A percentile compares a stretch with the other conserved stretches of the same genome.
Conservation (phyloP, 2,113 vertebrate genomes). For the Ctenomys sociabilis region DNA sequence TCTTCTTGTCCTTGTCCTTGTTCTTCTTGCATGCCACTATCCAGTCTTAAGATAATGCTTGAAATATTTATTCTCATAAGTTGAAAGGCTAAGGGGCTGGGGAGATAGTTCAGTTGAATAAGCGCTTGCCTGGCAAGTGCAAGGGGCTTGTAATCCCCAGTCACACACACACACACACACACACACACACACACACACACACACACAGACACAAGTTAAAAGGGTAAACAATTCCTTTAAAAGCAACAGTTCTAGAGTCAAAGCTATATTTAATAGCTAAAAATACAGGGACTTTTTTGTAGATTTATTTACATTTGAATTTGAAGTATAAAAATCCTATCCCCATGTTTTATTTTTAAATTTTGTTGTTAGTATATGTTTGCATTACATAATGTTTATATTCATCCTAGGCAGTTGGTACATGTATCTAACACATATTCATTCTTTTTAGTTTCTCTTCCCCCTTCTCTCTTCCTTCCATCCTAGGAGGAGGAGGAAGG, state of each 20-base stretch:
- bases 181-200: too few species aligned
- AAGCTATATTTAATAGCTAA: not conserved
- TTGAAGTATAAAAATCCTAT: conserved; percentile 6
- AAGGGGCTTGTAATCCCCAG: too few species aligned
- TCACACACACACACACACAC: too few species aligned
- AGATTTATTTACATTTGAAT: not conserved
- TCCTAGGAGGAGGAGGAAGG: too few species aligned
- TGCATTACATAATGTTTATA: not conserved
- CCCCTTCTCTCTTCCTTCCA: not conserved
- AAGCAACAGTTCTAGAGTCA: not conserved
- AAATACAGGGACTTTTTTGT: not conserved
- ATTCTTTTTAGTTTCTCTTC: not conserved
- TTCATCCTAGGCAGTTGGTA: not conserved
- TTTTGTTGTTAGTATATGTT: not conserved
- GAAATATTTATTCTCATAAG: not conserved
- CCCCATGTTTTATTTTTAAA: not conserved
- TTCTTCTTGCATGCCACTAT: too few species aligned
- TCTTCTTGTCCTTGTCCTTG: too few species aligned
- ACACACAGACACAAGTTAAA: not conserved
- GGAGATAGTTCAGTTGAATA: too few species aligned
- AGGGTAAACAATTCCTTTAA: not conserved
- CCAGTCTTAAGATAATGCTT: not conserved
- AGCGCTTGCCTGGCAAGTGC: too few species aligned
- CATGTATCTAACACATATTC: not conserved
- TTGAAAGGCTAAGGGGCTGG: conserved; percentile 6